Percentiles rank a stretch among this genome's conserved stretches.
Evolutionary conservation across 2,113 vertebrate genomes (phyloP).

Genomic region (Colistium nudipinnis): DNA sequence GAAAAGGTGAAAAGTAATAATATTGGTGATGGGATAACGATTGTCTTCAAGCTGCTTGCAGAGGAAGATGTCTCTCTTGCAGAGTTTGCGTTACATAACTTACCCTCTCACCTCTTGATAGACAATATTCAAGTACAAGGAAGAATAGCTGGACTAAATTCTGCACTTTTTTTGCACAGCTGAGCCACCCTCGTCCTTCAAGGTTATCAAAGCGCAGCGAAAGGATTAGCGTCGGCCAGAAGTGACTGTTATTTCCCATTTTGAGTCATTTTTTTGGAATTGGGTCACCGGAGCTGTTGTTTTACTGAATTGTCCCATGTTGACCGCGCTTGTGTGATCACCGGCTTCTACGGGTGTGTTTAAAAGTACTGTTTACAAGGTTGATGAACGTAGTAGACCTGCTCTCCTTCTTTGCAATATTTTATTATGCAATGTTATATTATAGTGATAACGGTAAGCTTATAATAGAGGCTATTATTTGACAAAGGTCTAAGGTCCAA

Average conservation of each 20-base stretch:
- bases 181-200: slow-evolving; percentile 39
- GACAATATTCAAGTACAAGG: slow-evolving; percentile 24
- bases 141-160: slow-evolving; percentile 42
- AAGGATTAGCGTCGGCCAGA: slow-evolving; percentile 37
- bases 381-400: too few relatives aligned
- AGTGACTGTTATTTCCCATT: slow-evolving; percentile 41
- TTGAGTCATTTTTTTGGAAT: slow-evolving; percentile 33
- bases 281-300: slow-evolving; percentile 16
- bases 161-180: slow-evolving; percentile 47
- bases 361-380: too few relatives aligned
- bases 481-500: too few relatives aligned
- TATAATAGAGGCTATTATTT: too few relatives aligned
- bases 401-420: too few relatives aligned
- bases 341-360: too few relatives aligned
- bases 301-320: slow-evolving; percentile 15
- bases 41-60: neutral
- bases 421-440: too few relatives aligned
- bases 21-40: neutral
- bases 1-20: neutral
- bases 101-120: slow-evolving; percentile 26
- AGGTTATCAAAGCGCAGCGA: slow-evolving; percentile 45
- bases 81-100: slow-evolving; percentile 12
- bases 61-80: neutral
- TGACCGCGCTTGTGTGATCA: neutral
- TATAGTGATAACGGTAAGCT: too few relatives aligned